phyloP scores from a whole-genome alignment of 2,113 vertebrate species.

The Ramphastos sulfuratus region DNA sequence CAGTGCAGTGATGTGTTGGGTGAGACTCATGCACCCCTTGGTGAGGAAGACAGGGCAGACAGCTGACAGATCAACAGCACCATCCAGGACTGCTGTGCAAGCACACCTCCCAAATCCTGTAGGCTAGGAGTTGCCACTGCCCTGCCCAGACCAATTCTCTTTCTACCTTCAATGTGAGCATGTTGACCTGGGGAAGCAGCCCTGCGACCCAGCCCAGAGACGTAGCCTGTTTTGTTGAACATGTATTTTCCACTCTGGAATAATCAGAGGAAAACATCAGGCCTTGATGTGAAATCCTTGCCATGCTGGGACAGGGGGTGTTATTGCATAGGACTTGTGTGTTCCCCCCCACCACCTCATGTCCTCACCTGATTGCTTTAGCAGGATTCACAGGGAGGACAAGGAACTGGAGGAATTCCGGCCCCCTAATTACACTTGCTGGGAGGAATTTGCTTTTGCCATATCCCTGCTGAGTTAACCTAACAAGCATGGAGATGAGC shows the following conservation, averaged over 20 bases:
- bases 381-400: conserved; percentile 37
- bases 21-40: neutral
- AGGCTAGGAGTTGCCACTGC: neutral
- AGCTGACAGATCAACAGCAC: neutral
- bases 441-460: conserved; percentile 58
- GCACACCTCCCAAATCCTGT: neutral
- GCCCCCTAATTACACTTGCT: conserved; percentile 52
- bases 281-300: conserved; percentile 43
- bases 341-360: neutral
- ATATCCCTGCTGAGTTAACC: conserved; percentile 58
- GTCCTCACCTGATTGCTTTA: conserved; percentile 69
- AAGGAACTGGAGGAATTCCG: conserved; percentile 75
- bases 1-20: accelerated
- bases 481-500: conserved; percentile 38
- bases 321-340: conserved; percentile 5
- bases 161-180: accelerated
- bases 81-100: accelerated
- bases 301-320: neutral
- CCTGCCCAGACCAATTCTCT: neutral
- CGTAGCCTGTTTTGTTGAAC: neutral
- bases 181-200: neutral
- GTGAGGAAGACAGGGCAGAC: neutral
- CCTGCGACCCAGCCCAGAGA: neutral
- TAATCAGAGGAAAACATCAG: neutral
- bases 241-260: conserved; percentile 23